phyloP scores from a whole-genome alignment of 92 coral and sea anemone genomes.

The Micromussa lordhowensis region DNA sequence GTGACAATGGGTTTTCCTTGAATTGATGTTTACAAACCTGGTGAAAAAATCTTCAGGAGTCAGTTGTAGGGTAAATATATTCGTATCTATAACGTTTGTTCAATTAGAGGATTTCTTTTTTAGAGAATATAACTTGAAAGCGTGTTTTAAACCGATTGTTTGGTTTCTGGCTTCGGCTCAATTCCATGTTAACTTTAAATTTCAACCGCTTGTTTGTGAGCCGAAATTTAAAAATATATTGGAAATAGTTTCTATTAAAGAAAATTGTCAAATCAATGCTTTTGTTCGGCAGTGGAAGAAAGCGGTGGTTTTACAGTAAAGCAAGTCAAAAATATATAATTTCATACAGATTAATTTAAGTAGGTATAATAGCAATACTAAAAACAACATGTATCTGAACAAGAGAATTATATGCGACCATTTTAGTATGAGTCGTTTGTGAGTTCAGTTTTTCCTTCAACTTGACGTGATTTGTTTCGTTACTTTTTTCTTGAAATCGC shows the following conservation, averaged over 20 bases:
- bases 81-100: not conserved
- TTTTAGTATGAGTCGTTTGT: not conserved
- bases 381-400: not conserved
- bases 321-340: not conserved
- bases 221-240: not conserved
- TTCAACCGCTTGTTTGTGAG: not conserved
- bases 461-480: not conserved
- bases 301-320: not conserved
- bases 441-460: not conserved
- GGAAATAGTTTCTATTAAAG: not conserved
- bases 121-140: not conserved
- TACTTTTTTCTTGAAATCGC: not conserved
- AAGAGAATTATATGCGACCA: not conserved
- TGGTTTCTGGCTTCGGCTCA: not conserved
- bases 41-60: not conserved
- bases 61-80: constrained; percentile 18
- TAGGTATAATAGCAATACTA: not conserved
- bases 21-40: not conserved
- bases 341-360: not conserved
- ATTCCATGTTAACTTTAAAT: not conserved
- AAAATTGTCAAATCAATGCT: not conserved
- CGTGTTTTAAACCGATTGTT: not conserved
- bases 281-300: not conserved
- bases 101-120: not conserved
- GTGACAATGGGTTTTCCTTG: constrained; percentile 3